Percentiles rank a stretch among this genome's conserved stretches.
phyloP scores from a whole-genome alignment of 2,888 invertebrate species.

The Cheilosia variabilis region DNA sequence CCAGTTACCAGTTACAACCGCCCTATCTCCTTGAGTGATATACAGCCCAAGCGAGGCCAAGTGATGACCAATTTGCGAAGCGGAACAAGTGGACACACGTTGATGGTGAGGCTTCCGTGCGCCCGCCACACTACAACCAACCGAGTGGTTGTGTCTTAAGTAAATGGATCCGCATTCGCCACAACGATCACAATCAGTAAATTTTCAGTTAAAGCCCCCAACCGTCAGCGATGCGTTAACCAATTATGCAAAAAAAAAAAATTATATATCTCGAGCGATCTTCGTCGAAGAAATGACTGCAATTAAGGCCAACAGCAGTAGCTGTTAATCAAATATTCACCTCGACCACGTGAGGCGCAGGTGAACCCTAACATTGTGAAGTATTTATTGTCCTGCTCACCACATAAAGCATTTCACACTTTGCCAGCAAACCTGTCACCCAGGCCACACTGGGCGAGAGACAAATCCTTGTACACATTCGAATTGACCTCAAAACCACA shows the following conservation, averaged over 20 bases:
- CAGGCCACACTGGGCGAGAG: slow-evolving; percentile 30
- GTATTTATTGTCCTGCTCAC: slow-evolving; percentile 28
- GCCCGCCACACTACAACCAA: no score
- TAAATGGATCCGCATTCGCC: not conserved
- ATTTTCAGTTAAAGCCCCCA: slow-evolving; percentile 33
- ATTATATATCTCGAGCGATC: no score
- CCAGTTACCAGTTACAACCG: no score
- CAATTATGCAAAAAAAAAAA: slow-evolving; percentile 19
- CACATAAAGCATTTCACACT: slow-evolving; percentile 56
- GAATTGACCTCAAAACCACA: slow-evolving; percentile 55
- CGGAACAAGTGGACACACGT: no score
- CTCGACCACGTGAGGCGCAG: slow-evolving; percentile 24
- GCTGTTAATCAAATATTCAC: slow-evolving; percentile 69
- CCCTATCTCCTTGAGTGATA: no score
- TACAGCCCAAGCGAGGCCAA: no score
- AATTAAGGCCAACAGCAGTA: slow-evolving; percentile 33
- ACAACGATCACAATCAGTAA: slow-evolving; percentile 19
- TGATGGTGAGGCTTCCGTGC: no score
- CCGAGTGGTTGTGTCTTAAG: no score
- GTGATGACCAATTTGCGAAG: no score
- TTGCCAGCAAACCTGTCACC: slow-evolving; percentile 21
- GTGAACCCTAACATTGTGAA: slow-evolving; percentile 22
- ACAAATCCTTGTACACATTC: slow-evolving; percentile 26
- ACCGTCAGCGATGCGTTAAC: slow-evolving; percentile 6
- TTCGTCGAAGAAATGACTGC: not conserved